Conservation (phyloP, 1,140 invertebrate species). For the Bombus turneri region DNA sequence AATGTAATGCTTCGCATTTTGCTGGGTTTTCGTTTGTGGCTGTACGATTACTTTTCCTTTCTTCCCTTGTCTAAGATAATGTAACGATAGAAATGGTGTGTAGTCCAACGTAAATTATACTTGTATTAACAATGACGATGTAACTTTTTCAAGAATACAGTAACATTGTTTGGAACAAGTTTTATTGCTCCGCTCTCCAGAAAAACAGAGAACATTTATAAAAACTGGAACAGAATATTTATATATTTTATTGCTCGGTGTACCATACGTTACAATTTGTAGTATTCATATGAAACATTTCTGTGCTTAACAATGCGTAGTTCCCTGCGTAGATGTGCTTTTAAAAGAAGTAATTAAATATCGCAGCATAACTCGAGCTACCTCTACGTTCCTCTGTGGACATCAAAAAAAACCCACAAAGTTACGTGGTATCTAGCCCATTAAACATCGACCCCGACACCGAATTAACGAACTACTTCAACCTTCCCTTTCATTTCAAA, state of each 20-base stretch:
- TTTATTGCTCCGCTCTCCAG: too few species aligned
- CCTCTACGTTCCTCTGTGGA: background rate
- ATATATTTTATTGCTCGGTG: background rate
- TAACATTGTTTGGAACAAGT: too few species aligned
- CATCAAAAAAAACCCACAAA: background rate
- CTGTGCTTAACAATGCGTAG: background rate
- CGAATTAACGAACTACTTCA: conserved; percentile 8
- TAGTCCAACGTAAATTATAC: too few species aligned
- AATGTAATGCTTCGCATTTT: background rate
- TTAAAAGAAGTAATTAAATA: background rate
- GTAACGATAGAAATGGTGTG: too few species aligned
- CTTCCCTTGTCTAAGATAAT: background rate
- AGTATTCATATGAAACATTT: background rate
- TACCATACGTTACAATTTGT: background rate
- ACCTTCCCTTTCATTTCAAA: background rate
- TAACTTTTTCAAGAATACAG: background rate
- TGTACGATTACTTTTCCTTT: too few species aligned
- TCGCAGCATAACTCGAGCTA: background rate
- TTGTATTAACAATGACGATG: too few species aligned
- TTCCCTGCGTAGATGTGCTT: background rate
- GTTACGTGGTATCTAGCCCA: background rate
- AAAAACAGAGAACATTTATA: background rate
- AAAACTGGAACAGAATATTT: background rate
- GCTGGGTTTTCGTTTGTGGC: too few species aligned
- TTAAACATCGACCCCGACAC: background rate